Conservation (phyloP, 2,113 vertebrate genomes). For the Mesitornis unicolor region DNA sequence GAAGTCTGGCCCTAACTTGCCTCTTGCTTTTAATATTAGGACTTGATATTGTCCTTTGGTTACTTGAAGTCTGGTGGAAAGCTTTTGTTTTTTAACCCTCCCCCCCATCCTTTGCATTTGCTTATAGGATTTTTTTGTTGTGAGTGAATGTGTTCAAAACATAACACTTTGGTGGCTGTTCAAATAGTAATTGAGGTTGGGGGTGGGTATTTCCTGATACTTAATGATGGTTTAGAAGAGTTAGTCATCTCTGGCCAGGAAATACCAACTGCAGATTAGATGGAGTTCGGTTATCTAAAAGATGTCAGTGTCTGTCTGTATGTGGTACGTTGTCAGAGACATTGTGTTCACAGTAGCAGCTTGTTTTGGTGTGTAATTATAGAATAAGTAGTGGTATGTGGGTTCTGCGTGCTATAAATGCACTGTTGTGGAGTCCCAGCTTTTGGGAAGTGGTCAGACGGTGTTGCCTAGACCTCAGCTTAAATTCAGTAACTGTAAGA, state of each 20-base stretch:
- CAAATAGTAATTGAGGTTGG: background rate
- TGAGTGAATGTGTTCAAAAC: background rate
- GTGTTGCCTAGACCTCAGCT: background rate
- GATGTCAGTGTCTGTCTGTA: constrained; percentile 7
- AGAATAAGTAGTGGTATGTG: background rate
- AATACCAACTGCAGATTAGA: constrained; percentile 36
- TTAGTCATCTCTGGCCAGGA: constrained; percentile 40
- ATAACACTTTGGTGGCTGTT: background rate
- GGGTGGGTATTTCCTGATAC: constrained; percentile 20
- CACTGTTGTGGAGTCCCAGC: background rate
- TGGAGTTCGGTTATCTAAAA: background rate
- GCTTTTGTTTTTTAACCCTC: background rate
- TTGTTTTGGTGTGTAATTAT: constrained; percentile 26
- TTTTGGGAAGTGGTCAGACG: background rate
- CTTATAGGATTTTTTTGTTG: background rate
- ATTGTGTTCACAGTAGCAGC: background rate
- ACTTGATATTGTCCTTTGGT: background rate
- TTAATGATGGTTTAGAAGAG: background rate
- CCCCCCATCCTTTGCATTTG: background rate
- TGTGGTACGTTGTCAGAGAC: background rate
- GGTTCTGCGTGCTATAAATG: background rate
- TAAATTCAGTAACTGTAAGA: background rate
- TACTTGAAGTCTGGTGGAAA: background rate
- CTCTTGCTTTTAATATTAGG: background rate
- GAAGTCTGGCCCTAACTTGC: background rate